Percentiles rank a stretch among this genome's conserved stretches.
Evolutionary conservation across 2,888 invertebrate species (phyloP).

Genomic region (Drosophila gaucha): DNA sequence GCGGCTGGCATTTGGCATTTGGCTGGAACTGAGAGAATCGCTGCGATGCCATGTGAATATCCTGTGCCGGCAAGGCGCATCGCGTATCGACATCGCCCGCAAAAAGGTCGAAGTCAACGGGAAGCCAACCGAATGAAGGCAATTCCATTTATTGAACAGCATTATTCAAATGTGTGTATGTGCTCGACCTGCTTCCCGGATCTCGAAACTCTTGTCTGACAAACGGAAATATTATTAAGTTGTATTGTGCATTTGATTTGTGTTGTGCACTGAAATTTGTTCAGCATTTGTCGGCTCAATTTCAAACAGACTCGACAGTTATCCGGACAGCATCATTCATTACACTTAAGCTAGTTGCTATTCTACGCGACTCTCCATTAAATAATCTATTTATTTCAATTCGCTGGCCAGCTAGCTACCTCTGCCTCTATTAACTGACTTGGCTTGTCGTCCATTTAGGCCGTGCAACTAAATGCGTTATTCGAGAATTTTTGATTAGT

Average conservation of each 20-base stretch:
- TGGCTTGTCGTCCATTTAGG: no score
- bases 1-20: conserved; percentile 46
- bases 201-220: conserved; percentile 18
- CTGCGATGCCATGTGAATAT: conserved; percentile 58
- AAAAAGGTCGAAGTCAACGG: conserved; percentile 42
- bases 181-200: conserved; percentile 25
- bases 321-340: conserved; percentile 47
- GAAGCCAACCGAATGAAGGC: conserved; percentile 62
- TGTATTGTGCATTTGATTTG: conserved; percentile 69
- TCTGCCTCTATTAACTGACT: conserved; percentile 57
- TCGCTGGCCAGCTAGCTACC: conserved; percentile 25
- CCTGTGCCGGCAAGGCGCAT: conserved; percentile 27
- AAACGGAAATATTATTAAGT: conserved; percentile 70
- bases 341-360: conserved; percentile 32
- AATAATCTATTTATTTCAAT: conserved; percentile 69
- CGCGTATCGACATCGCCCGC: conserved; percentile 30
- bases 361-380: conserved; percentile 44
- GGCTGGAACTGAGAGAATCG: conserved; percentile 48
- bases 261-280: conserved; percentile 62
- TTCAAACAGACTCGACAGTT: not conserved
- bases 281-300: conserved; percentile 40
- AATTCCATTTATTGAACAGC: conserved; percentile 74
- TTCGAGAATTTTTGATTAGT: conserved; percentile 64
- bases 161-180: conserved; percentile 65
- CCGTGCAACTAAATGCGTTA: conserved; percentile 46